A percentile compares a stretch with the other conserved stretches of the same genome.
Conservation (phyloP, 2,888 invertebrate species). For the Apamea epomidion region DNA sequence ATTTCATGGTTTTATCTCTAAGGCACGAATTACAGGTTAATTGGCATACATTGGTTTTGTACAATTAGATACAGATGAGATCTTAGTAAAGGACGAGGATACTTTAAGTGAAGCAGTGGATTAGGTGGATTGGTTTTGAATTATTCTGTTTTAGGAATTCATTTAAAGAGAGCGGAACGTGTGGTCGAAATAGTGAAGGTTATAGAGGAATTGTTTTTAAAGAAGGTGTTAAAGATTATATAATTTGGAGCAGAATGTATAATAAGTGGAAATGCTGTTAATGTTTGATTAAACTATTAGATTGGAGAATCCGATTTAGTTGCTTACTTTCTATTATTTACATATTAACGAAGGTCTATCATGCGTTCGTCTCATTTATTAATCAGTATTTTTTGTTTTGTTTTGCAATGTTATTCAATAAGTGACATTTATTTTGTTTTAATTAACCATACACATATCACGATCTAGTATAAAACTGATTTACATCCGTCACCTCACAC, state of each 20-base stretch:
- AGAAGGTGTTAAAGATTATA: background rate
- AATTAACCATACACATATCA: background rate
- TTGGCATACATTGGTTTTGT: conserved; percentile 59
- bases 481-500: background rate
- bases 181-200: background rate
- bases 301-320: too few relatives aligned
- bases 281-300: too few relatives aligned
- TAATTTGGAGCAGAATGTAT: background rate
- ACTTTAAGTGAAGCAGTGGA: background rate
- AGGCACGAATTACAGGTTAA: conserved; percentile 59
- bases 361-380: background rate
- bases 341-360: too few relatives aligned
- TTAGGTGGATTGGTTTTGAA: conserved; percentile 8
- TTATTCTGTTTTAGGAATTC: background rate
- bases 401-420: background rate
- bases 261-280: too few relatives aligned
- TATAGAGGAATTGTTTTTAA: background rate
- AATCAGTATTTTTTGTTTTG: background rate
- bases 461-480: background rate
- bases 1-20: conserved; percentile 59
- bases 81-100: conserved; percentile 30
- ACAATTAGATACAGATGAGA: conserved; percentile 55
- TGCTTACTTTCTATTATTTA: too few relatives aligned
- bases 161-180: background rate
- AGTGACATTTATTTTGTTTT: too few relatives aligned